Evolutionary conservation across 2,888 invertebrate species (phyloP).

Genomic region (Pyrrhosoma nymphula): DNA sequence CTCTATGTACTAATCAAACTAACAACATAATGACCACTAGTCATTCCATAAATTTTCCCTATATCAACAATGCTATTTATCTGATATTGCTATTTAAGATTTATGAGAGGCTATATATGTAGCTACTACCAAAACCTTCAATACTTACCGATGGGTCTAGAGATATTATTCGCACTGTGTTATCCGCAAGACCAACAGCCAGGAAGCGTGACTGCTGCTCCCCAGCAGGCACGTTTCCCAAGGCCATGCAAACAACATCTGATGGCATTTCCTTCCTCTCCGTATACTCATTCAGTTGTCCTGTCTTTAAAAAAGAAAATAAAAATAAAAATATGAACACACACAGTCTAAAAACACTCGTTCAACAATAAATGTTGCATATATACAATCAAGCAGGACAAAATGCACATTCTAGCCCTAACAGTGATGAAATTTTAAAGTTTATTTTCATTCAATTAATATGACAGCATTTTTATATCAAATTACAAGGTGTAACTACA

Average conservation of each 20-base stretch:
- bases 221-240: constrained; percentile 96
- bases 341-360: not conserved
- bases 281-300: constrained; percentile 98
- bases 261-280: constrained; percentile 97
- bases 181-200: constrained; percentile 96
- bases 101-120: too few relatives aligned
- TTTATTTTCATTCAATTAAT: too few relatives aligned
- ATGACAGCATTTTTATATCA: too few relatives aligned
- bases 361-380: not conserved
- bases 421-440: too few relatives aligned
- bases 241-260: constrained; percentile 98
- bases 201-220: constrained; percentile 97
- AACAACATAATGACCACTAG: too few relatives aligned
- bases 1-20: too few relatives aligned
- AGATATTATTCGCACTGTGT: constrained; percentile 98
- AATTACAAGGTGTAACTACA: too few relatives aligned
- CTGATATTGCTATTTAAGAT: too few relatives aligned
- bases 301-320: constrained; percentile 81
- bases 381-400: too few relatives aligned
- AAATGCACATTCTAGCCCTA: too few relatives aligned
- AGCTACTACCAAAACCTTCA: not conserved
- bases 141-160: constrained; percentile 91
- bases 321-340: not conserved
- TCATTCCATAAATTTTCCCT: too few relatives aligned
- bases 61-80: too few relatives aligned